A percentile compares a stretch with the other conserved stretches of the same genome.
Evolutionary conservation across 2,113 vertebrate species (phyloP).

Genomic region (Sceloporus tristichus): DNA sequence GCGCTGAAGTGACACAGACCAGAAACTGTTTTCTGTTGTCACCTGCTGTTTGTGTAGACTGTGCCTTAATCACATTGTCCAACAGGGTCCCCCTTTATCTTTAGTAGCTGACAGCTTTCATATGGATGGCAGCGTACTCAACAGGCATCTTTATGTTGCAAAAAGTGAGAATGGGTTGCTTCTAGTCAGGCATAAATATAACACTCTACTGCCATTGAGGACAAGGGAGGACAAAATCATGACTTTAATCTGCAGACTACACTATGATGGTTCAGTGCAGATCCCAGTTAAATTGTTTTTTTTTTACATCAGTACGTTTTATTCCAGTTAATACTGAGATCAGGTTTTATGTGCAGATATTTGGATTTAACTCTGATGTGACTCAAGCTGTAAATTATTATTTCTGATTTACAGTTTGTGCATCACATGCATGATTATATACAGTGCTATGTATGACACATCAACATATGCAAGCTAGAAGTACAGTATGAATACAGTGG

Average conservation of each 20-base stretch:
- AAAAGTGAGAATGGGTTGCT: not conserved
- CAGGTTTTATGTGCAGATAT: not conserved
- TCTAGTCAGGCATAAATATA: conserved; percentile 29
- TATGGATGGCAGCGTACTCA: conserved; percentile 19
- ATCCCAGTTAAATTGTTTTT: conserved; percentile 7
- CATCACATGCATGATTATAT: not conserved
- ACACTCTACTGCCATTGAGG: not conserved
- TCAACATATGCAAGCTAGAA: not conserved
- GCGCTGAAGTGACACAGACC: not conserved
- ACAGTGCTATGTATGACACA: not conserved
- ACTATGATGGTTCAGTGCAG: not conserved
- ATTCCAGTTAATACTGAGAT: conserved; percentile 2
- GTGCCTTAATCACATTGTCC: conserved; percentile 26
- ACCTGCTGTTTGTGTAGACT: conserved; percentile 9
- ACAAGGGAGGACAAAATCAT: conserved; percentile 10
- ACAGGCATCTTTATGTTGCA: conserved; percentile 19
- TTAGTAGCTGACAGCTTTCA: conserved; percentile 20
- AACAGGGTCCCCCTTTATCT: conserved; percentile 12
- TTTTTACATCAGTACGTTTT: not conserved
- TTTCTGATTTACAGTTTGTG: not conserved
- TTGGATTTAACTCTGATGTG: not conserved
- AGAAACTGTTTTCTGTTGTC: conserved; percentile 4
- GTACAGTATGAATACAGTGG: not conserved
- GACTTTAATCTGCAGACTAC: conserved; percentile 3
- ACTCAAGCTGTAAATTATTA: not conserved